Base-by-base conservation (phyloP, 1,140 invertebrate species). In the Euwallacea fornicatus region DNA sequence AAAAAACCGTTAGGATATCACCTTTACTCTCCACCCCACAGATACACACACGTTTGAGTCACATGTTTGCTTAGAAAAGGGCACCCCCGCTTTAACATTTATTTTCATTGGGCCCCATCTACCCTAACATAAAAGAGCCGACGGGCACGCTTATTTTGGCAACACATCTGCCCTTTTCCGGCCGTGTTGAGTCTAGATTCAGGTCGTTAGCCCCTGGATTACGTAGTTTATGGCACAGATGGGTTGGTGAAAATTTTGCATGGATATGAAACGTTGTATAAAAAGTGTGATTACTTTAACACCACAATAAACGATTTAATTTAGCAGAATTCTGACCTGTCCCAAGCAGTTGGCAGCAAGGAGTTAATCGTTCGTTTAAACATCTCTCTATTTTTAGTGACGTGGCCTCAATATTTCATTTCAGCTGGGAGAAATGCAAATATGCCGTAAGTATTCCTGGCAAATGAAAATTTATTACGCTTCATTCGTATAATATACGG, bases 1-100 rank as follows among this genome's bases (percentile, higher is more conserved):
- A 54, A 68, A 68, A 68, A 68, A 68, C 66, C 66, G 66, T 68
- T 68, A 68, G 42, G 60, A 46, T 41, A 13, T 13, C 66, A 59
- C 56, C 66, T 13, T 50, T 33, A 33, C 21, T 53, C 54, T 42
- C 42, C 50, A 15, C 8, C 47, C 42, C 47, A 50, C 16, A 58
- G 21, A 46, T 15, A 63, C 13, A 56, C 42, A 66, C 54, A 58
- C 41, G 21, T 56, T 58, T 61, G 33, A 68, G 66, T 59, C 55
- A 59, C 21, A 68, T 68, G 66, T 68, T 68, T 68, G 66, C 43
- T 68, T 60, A 15, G 41, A 60, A 41, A 68, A 41, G 50, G 55
- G 66, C 66, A 68, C 66, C 66, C 66, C 66, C 66, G 66, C 50
- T 16, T 60, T 9, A 43, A 56, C 44, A 46, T 66, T 56, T 66